Evolutionary conservation across 2,113 vertebrate genomes (phyloP).

Genomic region (Tretioscincus oriximinensis): DNA sequence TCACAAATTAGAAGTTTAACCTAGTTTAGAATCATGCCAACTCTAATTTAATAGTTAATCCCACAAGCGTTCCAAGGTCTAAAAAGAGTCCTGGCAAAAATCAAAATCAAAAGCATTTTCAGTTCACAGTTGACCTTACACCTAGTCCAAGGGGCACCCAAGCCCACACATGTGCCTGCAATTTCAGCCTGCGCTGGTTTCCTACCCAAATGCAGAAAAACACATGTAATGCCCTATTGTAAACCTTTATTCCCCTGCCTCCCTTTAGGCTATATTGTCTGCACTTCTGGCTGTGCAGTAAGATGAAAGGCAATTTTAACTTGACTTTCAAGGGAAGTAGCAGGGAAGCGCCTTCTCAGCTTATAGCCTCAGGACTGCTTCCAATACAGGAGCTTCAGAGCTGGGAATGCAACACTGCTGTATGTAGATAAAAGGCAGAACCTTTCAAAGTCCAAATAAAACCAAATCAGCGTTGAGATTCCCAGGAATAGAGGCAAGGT

Average conservation of each 20-base stretch:
- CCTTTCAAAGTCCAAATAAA: background rate
- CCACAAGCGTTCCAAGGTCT: background rate
- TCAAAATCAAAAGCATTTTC: background rate
- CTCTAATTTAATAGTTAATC: background rate
- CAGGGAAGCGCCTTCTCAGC: background rate
- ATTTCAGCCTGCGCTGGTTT: background rate
- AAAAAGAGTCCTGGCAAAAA: background rate
- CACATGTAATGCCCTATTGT: background rate
- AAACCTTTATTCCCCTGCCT: background rate
- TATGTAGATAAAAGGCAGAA: background rate
- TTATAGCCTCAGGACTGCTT: slow-evolving; percentile 1
- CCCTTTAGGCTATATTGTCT: background rate
- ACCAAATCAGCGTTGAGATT: background rate
- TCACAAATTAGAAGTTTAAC: background rate
- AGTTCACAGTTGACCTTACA: background rate
- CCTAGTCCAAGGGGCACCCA: background rate
- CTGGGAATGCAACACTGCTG: background rate
- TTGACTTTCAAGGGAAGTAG: background rate
- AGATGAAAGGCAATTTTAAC: background rate
- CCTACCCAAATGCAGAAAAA: background rate
- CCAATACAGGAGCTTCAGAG: background rate
- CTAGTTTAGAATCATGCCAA: background rate
- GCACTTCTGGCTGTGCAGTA: background rate
- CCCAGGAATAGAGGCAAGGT: background rate
- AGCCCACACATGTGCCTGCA: background rate